Conservation (phyloP, 2,113 vertebrate species). For the Melospiza melodia region DNA sequence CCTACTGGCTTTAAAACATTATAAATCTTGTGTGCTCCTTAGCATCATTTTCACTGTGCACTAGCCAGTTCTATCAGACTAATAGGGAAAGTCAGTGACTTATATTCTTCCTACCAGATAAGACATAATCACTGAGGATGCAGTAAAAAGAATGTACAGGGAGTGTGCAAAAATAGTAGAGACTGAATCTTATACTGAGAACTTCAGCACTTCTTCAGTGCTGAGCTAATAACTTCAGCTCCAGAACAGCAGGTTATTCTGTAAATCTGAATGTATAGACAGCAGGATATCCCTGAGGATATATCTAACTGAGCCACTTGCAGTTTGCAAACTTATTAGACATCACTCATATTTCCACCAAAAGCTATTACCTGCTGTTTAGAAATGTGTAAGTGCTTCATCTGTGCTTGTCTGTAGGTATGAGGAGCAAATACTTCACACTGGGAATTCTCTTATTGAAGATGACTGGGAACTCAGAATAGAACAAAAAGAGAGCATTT, state of each 20-base stretch:
- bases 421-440: not conserved
- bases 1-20: not conserved
- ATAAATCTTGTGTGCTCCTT: not conserved
- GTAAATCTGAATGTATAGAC: not conserved
- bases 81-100: not conserved
- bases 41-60: not conserved
- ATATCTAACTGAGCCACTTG: not conserved
- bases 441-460: not conserved
- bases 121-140: not conserved
- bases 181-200: not conserved
- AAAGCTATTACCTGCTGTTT: not conserved
- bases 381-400: not conserved
- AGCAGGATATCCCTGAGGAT: not conserved
- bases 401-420: not conserved
- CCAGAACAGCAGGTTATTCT: not conserved
- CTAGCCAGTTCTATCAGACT: not conserved
- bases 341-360: not conserved
- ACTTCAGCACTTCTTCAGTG: not conserved
- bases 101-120: not conserved
- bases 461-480: not conserved
- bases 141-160: not conserved
- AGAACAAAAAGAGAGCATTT: not conserved
- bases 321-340: not conserved
- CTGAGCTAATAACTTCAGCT: not conserved
- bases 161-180: not conserved